A percentile compares a stretch with the other conserved stretches of the same genome.
phyloP scores from a whole-genome alignment of 92 coral and sea anemone species.

The Paramuricea clavata region DNA sequence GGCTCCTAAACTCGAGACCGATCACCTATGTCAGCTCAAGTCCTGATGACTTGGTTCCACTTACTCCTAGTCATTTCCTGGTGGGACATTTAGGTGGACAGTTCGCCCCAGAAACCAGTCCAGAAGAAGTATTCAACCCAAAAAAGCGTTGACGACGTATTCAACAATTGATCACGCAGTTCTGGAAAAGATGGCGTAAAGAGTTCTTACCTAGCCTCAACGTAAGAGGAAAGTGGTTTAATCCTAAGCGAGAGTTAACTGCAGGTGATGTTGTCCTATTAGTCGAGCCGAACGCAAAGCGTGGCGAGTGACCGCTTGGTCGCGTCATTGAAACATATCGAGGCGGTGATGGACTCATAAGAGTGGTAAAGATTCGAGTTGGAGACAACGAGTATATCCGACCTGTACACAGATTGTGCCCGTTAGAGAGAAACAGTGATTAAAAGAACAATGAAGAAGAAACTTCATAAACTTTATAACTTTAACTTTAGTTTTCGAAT shows the following conservation, averaged over 20 bases:
- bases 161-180: background rate
- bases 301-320: no score
- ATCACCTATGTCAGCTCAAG: slow-evolving; percentile 3
- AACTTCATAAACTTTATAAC: no score
- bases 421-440: no score
- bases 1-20: slow-evolving; percentile 65
- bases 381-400: no score
- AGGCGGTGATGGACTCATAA: no score
- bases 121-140: background rate
- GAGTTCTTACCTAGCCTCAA: background rate
- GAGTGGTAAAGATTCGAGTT: no score
- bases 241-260: background rate
- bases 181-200: background rate
- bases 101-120: background rate
- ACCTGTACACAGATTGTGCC: no score
- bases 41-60: slow-evolving; percentile 3
- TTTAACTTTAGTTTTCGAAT: no score
- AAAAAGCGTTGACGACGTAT: slow-evolving; percentile 1
- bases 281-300: no score
- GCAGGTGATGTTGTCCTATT: no score
- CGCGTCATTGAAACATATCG: no score
- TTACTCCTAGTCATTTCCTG: background rate
- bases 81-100: background rate
- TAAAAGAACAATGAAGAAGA: no score
- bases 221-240: background rate